Base-by-base conservation (phyloP, 2,113 vertebrate genomes). In the Hoplias malabaricus region DNA sequence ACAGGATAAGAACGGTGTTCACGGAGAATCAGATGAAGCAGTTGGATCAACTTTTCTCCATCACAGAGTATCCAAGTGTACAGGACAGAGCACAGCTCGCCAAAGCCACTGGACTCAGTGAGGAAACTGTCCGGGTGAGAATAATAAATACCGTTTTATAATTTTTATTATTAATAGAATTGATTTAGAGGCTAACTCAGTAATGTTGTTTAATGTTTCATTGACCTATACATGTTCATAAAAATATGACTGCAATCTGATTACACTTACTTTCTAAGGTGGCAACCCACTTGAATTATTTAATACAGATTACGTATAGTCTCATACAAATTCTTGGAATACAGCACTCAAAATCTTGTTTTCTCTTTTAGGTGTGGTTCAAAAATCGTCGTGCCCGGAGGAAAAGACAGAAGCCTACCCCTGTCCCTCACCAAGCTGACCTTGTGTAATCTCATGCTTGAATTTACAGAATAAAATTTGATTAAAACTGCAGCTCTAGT, bases 41-140 rank as follows among this genome's bases (percentile, higher is more conserved):
- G n/a, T 86, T 93, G 19, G 91, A 93, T 77, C 82, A 77, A 11
- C 87, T 92, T 73, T 92, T 92, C 74, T 48, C 53, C 12, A 0
- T 70, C 61, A 89, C 83, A 0, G 82, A 90, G 66, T 92, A 92
- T 61, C 91, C 92, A 1, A 6, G 75, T 8, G 63, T 29, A 38
- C 87, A 90, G 31, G 81, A 66, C 3, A 89, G 92, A 0, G 87
- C 87, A 0, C 62, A 86, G 36, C 72, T 91, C 68, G 89, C 92
- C n/a, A 72, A 21, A 19, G 83, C 31, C 69, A 42, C 74, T 21
- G 87, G 88, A 6, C 91, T 93, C 78, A 85, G 74, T 23, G 89
- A 91, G 77, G 92, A 93, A 73, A 90, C 83, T 5, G 87, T 93
- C 33, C 78, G 92, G 90, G 92, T 91, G 83, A 89, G 88, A 53